Conservation (phyloP, 2,797 vertebrate genomes). For the Trematomus bernacchii region DNA sequence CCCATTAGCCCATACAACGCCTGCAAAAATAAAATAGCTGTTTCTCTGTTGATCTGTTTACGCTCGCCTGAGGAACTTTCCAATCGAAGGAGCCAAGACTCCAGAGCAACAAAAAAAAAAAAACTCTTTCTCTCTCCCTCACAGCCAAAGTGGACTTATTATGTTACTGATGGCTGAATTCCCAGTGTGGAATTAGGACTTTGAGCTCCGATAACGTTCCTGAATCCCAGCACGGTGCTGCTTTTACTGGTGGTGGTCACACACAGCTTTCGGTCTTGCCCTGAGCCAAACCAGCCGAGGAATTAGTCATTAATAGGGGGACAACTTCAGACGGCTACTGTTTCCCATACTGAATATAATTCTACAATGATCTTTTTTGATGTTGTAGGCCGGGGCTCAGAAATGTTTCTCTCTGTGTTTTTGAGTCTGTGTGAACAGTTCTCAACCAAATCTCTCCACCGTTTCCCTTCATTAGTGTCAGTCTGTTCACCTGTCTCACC, state of each 20-base stretch:
- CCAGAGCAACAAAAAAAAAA: constrained; percentile 36
- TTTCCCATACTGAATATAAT: constrained; percentile 64
- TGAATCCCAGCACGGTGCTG: constrained; percentile 74
- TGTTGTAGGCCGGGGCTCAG: constrained; percentile 8
- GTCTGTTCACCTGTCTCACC: constrained; percentile 5
- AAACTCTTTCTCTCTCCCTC: constrained; percentile 56
- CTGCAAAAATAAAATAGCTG: constrained; percentile 66
- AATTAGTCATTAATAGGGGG: constrained; percentile 77
- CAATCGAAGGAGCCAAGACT: constrained; percentile 66
- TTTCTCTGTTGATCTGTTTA: constrained; percentile 79
- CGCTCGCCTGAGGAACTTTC: constrained; percentile 76
- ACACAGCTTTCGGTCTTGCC: constrained; percentile 70
- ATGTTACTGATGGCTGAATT: constrained; percentile 82
- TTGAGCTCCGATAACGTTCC: constrained; percentile 80
- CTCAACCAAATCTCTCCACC: background rate
- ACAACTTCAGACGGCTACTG: constrained; percentile 68
- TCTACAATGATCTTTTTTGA: constrained; percentile 44
- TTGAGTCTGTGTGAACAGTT: constrained; percentile 11
- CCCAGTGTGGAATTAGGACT: constrained; percentile 84
- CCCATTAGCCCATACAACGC: constrained; percentile 57
- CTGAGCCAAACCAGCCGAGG: constrained; percentile 65
- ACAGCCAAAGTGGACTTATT: constrained; percentile 82
- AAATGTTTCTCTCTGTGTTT: constrained; percentile 22
- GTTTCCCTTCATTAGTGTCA: background rate
- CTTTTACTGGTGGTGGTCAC: constrained; percentile 78